Conservation (phyloP, 2,113 vertebrate species). For the Apteryx owenii region DNA sequence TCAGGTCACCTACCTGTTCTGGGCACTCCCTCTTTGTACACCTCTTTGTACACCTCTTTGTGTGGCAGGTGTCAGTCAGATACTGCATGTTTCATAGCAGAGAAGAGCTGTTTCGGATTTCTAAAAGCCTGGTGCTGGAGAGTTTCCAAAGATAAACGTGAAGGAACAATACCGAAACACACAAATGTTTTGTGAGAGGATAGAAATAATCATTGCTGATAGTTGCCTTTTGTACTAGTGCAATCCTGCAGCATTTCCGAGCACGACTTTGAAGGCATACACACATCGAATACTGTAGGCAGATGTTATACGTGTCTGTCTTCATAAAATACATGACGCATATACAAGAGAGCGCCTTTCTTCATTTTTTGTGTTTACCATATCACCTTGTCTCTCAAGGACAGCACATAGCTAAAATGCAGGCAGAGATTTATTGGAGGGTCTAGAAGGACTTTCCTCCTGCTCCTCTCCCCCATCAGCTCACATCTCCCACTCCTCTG, state of each 20-base stretch:
- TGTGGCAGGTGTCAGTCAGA: neutral
- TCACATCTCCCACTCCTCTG: neutral
- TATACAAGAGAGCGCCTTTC: neutral
- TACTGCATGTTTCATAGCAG: neutral
- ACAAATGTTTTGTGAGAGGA: neutral
- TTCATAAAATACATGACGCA: neutral
- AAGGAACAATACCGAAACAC: neutral
- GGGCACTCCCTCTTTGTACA: too few species aligned
- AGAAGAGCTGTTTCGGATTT: neutral
- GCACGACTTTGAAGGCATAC: neutral
- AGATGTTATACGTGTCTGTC: neutral
- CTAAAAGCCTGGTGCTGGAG: neutral
- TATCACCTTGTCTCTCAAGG: slow-evolving; percentile 69
- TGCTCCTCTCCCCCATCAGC: neutral
- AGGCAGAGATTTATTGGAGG: slow-evolving; percentile 66
- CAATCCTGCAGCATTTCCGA: neutral
- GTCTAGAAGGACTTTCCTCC: slow-evolving; percentile 28
- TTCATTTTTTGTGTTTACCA: slow-evolving; percentile 8
- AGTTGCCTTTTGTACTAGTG: neutral
- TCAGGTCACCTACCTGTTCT: accelerated
- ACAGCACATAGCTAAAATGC: slow-evolving; percentile 9
- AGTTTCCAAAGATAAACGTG: accelerated
- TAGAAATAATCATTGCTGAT: neutral
- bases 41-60: neutral
- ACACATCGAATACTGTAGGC: neutral